These are phyloP conservation scores for Poeciliopsis occidentalis DNA, from an alignment of 2,113 vertebrate species.

Conservation along the genomic window DNA sequence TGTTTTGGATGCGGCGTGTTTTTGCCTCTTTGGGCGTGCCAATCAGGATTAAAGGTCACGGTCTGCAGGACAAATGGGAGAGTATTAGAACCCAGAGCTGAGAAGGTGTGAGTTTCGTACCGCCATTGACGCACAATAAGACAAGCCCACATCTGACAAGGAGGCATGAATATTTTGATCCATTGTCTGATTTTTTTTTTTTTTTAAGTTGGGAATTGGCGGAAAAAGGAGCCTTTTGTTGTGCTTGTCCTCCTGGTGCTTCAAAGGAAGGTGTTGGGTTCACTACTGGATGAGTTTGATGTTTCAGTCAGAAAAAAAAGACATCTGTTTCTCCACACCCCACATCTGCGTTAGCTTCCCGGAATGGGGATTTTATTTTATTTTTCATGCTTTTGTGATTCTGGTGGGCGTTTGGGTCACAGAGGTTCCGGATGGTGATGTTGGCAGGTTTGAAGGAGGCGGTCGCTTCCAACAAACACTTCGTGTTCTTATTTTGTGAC, in stretches of 20 bases:
- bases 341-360: conserved; percentile 60
- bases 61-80: conserved; percentile 47
- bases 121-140: conserved; percentile 25
- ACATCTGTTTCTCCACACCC: conserved; percentile 65
- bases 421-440: conserved; percentile 25
- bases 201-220: conserved; percentile 40
- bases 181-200: conserved; percentile 45
- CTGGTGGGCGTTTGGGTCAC: conserved; percentile 21
- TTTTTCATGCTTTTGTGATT: conserved; percentile 60
- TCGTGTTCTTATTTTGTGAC: conserved; percentile 36
- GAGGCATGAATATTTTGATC: conserved; percentile 53
- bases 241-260: conserved; percentile 62
- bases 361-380: conserved; percentile 54
- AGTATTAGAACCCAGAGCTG: conserved; percentile 38
- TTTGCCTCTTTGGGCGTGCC: conserved; percentile 48
- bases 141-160: conserved; percentile 54
- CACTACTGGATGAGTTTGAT: conserved; percentile 24
- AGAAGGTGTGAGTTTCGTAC: conserved; percentile 15
- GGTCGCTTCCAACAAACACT: conserved; percentile 21
- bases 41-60: conserved; percentile 73
- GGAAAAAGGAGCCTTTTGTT: conserved; percentile 64
- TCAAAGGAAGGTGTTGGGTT: conserved; percentile 67
- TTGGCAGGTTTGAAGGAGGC: conserved; percentile 58
- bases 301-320: conserved; percentile 42
- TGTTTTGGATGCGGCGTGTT: conserved; percentile 37